Percentiles rank a stretch among this genome's conserved stretches.
Evolutionary conservation across 2,113 vertebrate genomes (phyloP).

Genomic region (Chascanopsetta lugubris): DNA sequence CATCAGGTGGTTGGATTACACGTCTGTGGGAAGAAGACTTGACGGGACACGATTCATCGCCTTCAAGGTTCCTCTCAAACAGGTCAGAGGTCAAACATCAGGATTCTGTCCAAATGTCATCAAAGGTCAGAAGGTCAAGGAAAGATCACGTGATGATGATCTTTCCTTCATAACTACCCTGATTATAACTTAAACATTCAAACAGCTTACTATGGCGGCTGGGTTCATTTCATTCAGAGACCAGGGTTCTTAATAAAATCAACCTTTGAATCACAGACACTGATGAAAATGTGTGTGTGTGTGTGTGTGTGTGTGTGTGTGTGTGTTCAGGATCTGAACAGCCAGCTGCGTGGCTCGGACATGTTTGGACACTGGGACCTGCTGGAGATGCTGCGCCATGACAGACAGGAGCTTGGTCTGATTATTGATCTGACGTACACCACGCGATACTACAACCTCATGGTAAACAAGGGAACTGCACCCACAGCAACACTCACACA

Average conservation of each 20-base stretch:
- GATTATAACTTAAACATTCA: not conserved
- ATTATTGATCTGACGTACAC: slow-evolving; percentile 92
- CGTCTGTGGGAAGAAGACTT: slow-evolving; percentile 84
- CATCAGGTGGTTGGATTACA: slow-evolving; percentile 86
- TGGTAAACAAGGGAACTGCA: slow-evolving; percentile 71
- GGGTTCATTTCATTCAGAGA: too few relatives aligned
- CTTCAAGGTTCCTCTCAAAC: slow-evolving; percentile 90
- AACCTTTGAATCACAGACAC: too few relatives aligned
- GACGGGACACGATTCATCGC: slow-evolving; percentile 89
- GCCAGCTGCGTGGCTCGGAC: slow-evolving; percentile 68
- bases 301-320: not conserved
- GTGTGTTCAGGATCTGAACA: slow-evolving; percentile 78
- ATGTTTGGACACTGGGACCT: slow-evolving; percentile 86
- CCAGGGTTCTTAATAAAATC: too few relatives aligned
- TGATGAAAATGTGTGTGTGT: not conserved
- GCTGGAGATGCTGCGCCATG: slow-evolving; percentile 74
- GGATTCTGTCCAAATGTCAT: too few relatives aligned
- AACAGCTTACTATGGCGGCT: too few relatives aligned
- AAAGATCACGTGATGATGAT: too few relatives aligned
- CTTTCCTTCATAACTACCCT: too few relatives aligned
- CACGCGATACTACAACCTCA: slow-evolving; percentile 83
- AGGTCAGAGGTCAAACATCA: slow-evolving; percentile 72
- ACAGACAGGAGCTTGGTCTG: slow-evolving; percentile 86
- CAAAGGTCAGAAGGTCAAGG: too few relatives aligned
- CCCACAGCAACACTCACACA: not conserved